Evolutionary conservation across 2,797 vertebrate species (phyloP), one percentile per base, ranked within the genome.

Genomic region (Lacerta bilineata): DNA sequence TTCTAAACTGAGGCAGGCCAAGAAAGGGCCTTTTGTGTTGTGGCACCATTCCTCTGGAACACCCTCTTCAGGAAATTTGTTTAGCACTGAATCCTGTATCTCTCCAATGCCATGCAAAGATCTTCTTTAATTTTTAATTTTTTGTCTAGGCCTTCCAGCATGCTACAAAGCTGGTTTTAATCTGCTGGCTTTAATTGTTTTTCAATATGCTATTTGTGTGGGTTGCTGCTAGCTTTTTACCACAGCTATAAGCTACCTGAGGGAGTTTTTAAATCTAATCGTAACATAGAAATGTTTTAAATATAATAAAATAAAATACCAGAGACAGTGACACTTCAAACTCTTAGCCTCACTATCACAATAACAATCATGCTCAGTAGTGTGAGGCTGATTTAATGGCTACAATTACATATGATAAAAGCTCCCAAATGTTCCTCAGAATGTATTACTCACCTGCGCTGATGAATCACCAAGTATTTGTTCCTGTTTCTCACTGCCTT

Each of bases 381-480:
- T 8, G 10, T 39, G 41, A 50, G 33, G 8, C 33, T 41, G 5
- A 80, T 59, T 59, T 50, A 20, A 59, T 68, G 17, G 46, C 50
- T 83, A 55, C 25, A 78, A 17, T 66, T 27, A 15, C 3, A 2
- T 75, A 75, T 33, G 2, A 39, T 66, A 68, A 71, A 79, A 72
- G 50, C 39, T 2, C 20, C 41, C 77, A 11, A 59, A 69, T 18
- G 8, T 43, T 88, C 15, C 50, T 83, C 15, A 88, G 59, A 83
- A 78, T 78, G 15, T 50, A 20, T 55, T 59, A 68, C 87, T 88
- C 80, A 88, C 87, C 87, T 88, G 87, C 29, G 55, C 10, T 13
- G 81, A 77, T 78, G 80, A n/a, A 71, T 83, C 80, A 83, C 64
- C 55, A 78, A 55, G 74, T 39, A 88, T 83, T 88, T 88, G 74